Percentiles rank a stretch among this genome's conserved stretches.
These are phyloP conservation scores for Orthonyx spaldingii DNA, from an alignment of 2,113 vertebrate species.

Conservation along the genomic window DNA sequence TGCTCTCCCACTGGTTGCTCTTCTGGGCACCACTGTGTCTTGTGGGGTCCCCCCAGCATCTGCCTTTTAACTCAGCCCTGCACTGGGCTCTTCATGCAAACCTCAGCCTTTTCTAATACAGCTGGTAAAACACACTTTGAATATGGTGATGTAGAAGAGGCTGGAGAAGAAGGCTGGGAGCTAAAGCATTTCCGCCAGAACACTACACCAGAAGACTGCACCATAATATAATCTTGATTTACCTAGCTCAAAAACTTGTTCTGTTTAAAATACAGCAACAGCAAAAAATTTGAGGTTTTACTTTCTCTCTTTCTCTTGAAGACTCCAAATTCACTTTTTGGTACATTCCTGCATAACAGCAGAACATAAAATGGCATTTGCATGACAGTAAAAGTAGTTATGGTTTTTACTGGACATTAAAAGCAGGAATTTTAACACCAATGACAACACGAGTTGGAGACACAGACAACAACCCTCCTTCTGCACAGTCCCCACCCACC, in stretches of 20 bases:
- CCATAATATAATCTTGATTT: not conserved
- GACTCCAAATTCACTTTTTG: not conserved
- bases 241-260: not conserved
- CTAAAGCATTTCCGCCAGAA: not conserved
- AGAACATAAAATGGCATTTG: not conserved
- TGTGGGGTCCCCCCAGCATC: not conserved
- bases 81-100: not conserved
- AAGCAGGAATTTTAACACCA: not conserved
- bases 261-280: not conserved
- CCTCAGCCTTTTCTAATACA: not conserved
- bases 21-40: not conserved
- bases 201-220: not conserved
- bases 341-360: not conserved
- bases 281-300: not conserved
- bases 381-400: not conserved
- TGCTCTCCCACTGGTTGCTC: not conserved
- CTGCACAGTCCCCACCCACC: fast-evolving
- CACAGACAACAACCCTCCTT: not conserved
- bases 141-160: fast-evolving
- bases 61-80: not conserved
- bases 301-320: not conserved
- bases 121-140: not conserved
- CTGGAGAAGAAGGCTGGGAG: not conserved
- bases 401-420: not conserved
- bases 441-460: not conserved